These are phyloP conservation scores for Canis aureus DNA, from an alignment of 2,113 vertebrate species.

Conservation along the genomic window DNA sequence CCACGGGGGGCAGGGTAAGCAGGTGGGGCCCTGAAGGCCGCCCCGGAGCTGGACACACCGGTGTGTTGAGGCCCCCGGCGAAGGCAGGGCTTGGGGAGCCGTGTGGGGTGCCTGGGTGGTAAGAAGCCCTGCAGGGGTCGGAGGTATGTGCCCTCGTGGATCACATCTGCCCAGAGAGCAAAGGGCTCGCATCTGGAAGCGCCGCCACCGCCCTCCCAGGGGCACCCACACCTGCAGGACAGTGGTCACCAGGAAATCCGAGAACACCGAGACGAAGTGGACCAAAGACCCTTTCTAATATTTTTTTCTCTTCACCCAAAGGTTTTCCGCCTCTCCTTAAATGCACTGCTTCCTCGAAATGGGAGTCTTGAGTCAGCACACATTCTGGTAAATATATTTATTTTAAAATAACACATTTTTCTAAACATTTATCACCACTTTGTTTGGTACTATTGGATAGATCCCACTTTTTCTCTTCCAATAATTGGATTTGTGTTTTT, in stretches of 20 bases:
- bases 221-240: accelerated
- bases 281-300: neutral
- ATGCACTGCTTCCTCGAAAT: neutral
- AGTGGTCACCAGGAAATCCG: neutral
- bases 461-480: neutral
- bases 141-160: too few species aligned
- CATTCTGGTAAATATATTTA: neutral
- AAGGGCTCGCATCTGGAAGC: neutral
- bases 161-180: accelerated
- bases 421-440: neutral
- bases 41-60: neutral
- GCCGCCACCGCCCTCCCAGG: accelerated
- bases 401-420: neutral
- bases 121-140: neutral
- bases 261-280: accelerated
- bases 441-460: neutral
- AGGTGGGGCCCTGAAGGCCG: accelerated
- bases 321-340: neutral
- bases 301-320: neutral
- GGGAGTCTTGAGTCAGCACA: neutral
- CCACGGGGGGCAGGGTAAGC: neutral
- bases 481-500: neutral
- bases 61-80: accelerated
- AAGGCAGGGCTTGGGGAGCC: neutral
- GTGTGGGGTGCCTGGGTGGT: accelerated